Evolutionary conservation across 2,113 vertebrate species (phyloP).

Genomic region (Plecturocebus donacophilus): DNA sequence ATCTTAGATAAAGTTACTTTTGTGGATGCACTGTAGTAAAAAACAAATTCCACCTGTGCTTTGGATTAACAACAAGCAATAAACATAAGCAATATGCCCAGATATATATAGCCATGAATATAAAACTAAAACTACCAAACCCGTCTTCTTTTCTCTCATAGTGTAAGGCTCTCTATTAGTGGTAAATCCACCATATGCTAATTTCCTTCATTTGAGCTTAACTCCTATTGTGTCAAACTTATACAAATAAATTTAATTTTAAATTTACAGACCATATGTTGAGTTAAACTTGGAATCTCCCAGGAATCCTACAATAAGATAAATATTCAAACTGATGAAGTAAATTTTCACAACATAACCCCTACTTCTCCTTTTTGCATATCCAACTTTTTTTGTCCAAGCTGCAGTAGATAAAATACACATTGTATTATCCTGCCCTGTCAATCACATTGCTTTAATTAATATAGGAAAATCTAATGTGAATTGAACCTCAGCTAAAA

Average conservation of each 20-base stretch:
- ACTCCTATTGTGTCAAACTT: constrained; percentile 73
- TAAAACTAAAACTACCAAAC: background rate
- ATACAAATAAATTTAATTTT: constrained; percentile 78
- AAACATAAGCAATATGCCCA: background rate
- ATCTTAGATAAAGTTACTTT: background rate
- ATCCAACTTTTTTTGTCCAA: constrained; percentile 50
- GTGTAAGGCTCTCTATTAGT: constrained; percentile 42
- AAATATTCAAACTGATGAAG: constrained; percentile 69
- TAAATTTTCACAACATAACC: constrained; percentile 51
- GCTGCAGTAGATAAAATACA: background rate
- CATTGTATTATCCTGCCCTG: background rate
- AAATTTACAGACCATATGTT: constrained; percentile 77
- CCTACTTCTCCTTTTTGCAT: constrained; percentile 45
- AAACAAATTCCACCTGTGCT: background rate
- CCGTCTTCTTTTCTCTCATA: background rate
- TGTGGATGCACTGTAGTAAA: background rate
- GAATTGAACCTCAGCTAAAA: constrained; percentile 35
- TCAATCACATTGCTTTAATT: constrained; percentile 59
- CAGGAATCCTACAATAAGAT: constrained; percentile 70
- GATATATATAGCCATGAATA: constrained; percentile 31
- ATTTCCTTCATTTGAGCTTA: constrained; percentile 55
- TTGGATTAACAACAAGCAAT: background rate
- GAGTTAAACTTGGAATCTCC: constrained; percentile 66
- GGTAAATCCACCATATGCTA: constrained; percentile 70
- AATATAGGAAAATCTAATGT: constrained; percentile 23